phyloP scores from a whole-genome alignment of 2,888 invertebrate species.

The Pristionchus japonicus region DNA sequence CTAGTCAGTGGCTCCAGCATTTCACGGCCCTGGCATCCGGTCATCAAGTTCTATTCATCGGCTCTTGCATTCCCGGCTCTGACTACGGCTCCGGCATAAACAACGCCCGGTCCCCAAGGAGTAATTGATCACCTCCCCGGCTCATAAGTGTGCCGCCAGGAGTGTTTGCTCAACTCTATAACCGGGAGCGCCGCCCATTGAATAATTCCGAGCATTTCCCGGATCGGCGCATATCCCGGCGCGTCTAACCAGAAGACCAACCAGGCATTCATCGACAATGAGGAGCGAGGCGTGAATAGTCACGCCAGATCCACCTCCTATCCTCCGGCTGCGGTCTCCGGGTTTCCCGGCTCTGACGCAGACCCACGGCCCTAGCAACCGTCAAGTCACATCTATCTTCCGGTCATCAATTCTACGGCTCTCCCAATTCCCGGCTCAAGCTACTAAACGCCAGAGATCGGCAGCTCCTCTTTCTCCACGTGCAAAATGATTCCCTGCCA shows the following conservation, averaged over 20 bases:
- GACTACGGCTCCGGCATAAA: too few relatives aligned
- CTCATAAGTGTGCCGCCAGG: background rate
- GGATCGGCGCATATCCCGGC: too few relatives aligned
- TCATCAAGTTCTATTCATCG: background rate
- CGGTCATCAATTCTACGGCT: background rate
- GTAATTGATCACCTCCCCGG: background rate
- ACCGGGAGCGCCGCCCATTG: background rate
- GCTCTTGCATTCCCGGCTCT: background rate
- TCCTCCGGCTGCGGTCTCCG: background rate
- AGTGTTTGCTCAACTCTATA: background rate
- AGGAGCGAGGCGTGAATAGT: background rate
- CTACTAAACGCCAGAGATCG: too few relatives aligned
- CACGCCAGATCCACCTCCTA: background rate
- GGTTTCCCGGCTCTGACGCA: background rate
- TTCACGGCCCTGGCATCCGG: too few relatives aligned
- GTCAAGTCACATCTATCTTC: background rate
- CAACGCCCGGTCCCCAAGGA: background rate
- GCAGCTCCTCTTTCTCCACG: background rate
- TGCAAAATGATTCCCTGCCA: background rate
- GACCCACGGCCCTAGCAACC: too few relatives aligned
- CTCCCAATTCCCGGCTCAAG: too few relatives aligned
- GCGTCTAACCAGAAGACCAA: background rate
- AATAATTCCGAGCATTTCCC: background rate
- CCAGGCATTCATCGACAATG: background rate
- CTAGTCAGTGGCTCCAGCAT: too few relatives aligned